These are phyloP conservation scores for Oscheius onirici DNA, from an alignment of 2,888 invertebrate genomes.

Conservation along the genomic window DNA sequence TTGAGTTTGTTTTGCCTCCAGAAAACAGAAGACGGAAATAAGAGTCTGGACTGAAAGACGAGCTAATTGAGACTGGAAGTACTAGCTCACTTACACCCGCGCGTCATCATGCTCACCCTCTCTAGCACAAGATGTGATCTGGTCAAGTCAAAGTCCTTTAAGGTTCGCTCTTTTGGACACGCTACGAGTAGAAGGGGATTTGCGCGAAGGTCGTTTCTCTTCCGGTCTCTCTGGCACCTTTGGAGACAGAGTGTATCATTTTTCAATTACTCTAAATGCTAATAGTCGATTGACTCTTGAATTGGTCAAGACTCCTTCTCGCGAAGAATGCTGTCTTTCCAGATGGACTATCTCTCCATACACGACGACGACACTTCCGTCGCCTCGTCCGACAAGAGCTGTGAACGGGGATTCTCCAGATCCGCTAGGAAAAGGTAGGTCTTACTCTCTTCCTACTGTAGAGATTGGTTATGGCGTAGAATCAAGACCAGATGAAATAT, in stretches of 20 bases:
- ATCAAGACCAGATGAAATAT: too few relatives aligned
- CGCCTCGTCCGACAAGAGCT: slow-evolving; percentile 43
- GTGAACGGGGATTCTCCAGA: slow-evolving; percentile 47
- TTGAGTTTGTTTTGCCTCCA: not conserved
- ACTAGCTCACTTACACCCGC: too few relatives aligned
- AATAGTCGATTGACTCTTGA: not conserved
- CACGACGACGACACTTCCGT: slow-evolving; percentile 55
- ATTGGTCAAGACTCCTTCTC: too few relatives aligned
- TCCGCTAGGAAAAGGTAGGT: slow-evolving; percentile 35
- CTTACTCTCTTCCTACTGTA: too few relatives aligned
- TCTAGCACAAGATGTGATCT: too few relatives aligned
- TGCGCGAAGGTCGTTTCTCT: slow-evolving; percentile 19
- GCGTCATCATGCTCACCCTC: too few relatives aligned
- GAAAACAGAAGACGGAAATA: not conserved
- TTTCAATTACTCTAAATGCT: slow-evolving; percentile 17
- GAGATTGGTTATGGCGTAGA: too few relatives aligned
- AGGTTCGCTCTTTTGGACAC: not conserved
- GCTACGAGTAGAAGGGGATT: too few relatives aligned
- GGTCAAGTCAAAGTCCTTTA: too few relatives aligned
- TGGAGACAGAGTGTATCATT: not conserved
- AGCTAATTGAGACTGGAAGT: slow-evolving; percentile 12
- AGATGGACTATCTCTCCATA: slow-evolving; percentile 63
- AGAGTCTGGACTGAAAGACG: slow-evolving; percentile 11
- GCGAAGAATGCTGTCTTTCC: slow-evolving; percentile 10
- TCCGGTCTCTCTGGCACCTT: not conserved